Base-by-base conservation (phyloP, 2,113 vertebrate genomes). In the Semicossyphus pulcher region DNA sequence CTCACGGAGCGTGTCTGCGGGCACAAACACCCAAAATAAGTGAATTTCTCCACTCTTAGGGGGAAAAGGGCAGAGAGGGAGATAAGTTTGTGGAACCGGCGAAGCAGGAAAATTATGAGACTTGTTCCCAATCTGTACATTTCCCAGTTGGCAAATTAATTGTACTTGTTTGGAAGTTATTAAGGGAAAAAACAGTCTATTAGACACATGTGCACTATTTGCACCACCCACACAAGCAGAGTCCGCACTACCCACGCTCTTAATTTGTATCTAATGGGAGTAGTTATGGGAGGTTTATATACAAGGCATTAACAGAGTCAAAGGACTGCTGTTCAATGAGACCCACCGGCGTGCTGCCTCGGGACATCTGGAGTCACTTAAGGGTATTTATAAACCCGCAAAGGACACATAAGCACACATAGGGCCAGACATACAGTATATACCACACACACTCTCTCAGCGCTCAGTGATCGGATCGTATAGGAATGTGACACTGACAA, bases 321-420 rank as follows among this genome's bases (percentile, higher is more conserved):
- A 89, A 91, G 80, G 83, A 69, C 68, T 74, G 85, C 86, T 81
- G 86, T 81, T 84, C 85, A 86, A 84, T 70, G 45, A 81, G 87
- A 88, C 86, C 87, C 68, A 90, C 89, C 89, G 37, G 84, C 64
- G 12, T 72, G 85, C 71, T 80, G 84, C 86, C 81, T 58, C 57
- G 36, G 82, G 89, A 88, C 90, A 93, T 92, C 90, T 93, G 92
- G 89, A 92, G 70, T 89, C 86, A 88, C 84, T 92, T 92, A 86
- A 18, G 62, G 61, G 74, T 89, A 92, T 91, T 90, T 88, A 90
- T 80, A 86, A 91, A 86, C 36, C 81, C 81, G 18, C 83, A 82
- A 84, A 72, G 86, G 26, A 86, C 61, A 76, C 54, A 75, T 20
- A 72, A 53, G 72, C 65, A 76, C 68, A 79, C 67, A 76, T 54